Conservation (phyloP, 2,797 vertebrate species). For the Channallabes apus region DNA sequence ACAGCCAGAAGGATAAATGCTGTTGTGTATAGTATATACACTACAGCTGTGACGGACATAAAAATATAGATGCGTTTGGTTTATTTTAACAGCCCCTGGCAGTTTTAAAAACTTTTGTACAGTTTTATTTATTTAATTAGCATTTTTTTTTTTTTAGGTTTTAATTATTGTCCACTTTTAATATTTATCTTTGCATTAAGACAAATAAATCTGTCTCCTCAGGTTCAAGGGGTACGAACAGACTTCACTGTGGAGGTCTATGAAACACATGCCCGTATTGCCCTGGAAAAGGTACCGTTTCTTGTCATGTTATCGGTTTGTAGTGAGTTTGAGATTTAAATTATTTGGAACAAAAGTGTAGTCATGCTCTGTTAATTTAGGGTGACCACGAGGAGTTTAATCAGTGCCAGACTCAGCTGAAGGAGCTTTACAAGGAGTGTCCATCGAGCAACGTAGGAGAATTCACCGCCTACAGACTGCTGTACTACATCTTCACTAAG, state of each 20-base stretch:
- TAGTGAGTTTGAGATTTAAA: background rate
- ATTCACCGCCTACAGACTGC: slow-evolving; percentile 88
- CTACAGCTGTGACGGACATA: background rate
- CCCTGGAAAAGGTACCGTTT: slow-evolving; percentile 84
- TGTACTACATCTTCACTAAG: slow-evolving; percentile 93
- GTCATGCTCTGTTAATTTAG: slow-evolving; percentile 60
- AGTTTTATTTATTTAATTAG: too few species aligned
- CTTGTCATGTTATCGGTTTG: background rate
- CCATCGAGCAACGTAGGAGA: slow-evolving; percentile 87
- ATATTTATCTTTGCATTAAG: background rate
- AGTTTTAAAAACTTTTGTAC: too few species aligned
- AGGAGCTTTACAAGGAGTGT: slow-evolving; percentile 86
- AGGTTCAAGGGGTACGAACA: slow-evolving; percentile 91
- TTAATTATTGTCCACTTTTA: background rate
- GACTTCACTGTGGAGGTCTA: slow-evolving; percentile 95
- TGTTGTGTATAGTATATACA: background rate
- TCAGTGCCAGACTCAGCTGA: slow-evolving; percentile 93
- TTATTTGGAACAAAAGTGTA: background rate
- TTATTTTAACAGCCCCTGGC: background rate
- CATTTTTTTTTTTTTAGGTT: too few species aligned
- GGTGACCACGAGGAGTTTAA: slow-evolving; percentile 95
- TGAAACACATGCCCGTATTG: slow-evolving; percentile 91
- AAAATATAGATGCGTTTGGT: background rate
- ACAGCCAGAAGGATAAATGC: too few species aligned
- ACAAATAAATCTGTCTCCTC: background rate